Conservation (phyloP, 2,888 invertebrate genomes). For the Tetanocera ferruginea region DNA sequence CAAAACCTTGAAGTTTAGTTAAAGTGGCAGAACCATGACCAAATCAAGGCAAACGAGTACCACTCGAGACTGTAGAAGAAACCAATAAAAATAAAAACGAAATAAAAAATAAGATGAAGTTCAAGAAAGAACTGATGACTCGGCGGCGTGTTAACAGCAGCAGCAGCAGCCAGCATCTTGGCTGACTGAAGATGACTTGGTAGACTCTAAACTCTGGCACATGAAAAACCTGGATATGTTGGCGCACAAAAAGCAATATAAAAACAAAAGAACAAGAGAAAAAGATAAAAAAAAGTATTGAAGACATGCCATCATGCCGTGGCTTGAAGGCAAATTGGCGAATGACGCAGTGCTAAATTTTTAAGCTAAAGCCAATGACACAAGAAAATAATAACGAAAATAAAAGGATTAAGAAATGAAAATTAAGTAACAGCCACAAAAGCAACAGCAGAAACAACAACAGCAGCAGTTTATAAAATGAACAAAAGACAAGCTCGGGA, state of each 20-base stretch:
- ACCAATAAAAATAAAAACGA: background rate
- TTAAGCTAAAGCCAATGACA: background rate
- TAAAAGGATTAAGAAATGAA: constrained; percentile 9
- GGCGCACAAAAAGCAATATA: background rate
- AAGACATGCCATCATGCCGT: background rate
- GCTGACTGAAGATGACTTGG: background rate
- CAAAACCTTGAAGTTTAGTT: constrained; percentile 29
- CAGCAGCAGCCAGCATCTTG: background rate
- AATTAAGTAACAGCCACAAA: constrained; percentile 4
- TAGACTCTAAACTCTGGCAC: background rate
- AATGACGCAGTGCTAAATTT: background rate
- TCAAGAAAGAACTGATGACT: constrained; percentile 13
- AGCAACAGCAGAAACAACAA: background rate
- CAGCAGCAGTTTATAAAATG: too few species aligned
- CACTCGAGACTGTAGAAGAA: constrained; percentile 44
- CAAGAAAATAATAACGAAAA: background rate
- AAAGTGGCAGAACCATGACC: constrained; percentile 45
- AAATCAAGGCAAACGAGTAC: constrained; percentile 54
- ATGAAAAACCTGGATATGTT: background rate
- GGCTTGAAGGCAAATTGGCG: background rate
- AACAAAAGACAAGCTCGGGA: background rate
- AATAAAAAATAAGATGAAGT: constrained; percentile 24
- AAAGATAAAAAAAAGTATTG: background rate
- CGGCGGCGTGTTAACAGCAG: background rate
- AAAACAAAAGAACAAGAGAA: background rate